These are phyloP conservation scores for human (Homo sapiens) DNA, from an alignment of 2,113 vertebrate species.

Conservation along the genomic window DNA sequence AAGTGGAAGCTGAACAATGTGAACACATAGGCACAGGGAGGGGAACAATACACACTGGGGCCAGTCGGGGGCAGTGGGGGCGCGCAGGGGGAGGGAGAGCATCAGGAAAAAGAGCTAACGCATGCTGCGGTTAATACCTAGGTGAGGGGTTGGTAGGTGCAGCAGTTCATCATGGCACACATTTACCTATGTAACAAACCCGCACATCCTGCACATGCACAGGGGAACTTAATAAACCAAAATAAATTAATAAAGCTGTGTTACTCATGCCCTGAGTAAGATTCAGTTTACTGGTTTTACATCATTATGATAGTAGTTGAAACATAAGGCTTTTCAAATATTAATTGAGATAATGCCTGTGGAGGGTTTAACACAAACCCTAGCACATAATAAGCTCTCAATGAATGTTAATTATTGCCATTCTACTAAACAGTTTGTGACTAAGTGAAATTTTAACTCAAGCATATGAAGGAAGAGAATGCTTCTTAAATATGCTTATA, in stretches of 20 bases:
- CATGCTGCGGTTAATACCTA: too few relatives aligned
- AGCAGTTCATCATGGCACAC: too few relatives aligned
- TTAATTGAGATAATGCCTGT: not conserved
- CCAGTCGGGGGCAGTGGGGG: too few relatives aligned
- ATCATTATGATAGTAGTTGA: not conserved
- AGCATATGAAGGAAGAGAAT: not conserved
- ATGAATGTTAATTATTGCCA: conserved; percentile 25
- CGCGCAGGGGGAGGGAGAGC: too few relatives aligned
- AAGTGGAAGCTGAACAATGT: too few relatives aligned
- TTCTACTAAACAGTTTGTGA: not conserved
- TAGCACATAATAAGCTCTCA: not conserved
- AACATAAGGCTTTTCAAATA: not conserved
- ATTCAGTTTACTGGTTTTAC: not conserved
- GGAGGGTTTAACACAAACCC: not conserved
- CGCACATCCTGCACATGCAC: too few relatives aligned
- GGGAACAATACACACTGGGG: too few relatives aligned
- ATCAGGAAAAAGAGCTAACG: too few relatives aligned
- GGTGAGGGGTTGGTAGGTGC: too few relatives aligned
- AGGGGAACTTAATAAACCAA: too few relatives aligned
- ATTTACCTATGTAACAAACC: too few relatives aligned
- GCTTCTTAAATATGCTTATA: not conserved
- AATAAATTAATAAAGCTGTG: not conserved
- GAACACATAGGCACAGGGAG: too few relatives aligned
- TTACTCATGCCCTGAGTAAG: not conserved
- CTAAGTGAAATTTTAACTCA: not conserved